Percentiles rank a stretch among this genome's conserved stretches.
These are phyloP conservation scores for Tenthredo mesomela DNA, from an alignment of 2,888 invertebrate genomes.

Conservation along the genomic window DNA sequence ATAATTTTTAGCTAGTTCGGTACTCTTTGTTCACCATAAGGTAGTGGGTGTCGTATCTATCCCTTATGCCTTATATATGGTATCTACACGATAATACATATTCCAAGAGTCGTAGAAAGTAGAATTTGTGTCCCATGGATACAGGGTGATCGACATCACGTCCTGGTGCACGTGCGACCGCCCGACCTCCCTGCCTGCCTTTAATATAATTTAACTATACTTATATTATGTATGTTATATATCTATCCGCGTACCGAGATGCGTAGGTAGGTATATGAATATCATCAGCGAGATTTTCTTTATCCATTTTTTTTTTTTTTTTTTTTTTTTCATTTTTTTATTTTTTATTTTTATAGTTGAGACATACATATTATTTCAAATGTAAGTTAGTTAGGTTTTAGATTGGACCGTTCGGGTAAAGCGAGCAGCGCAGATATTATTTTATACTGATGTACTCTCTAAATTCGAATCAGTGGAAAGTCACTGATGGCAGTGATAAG, in stretches of 20 bases:
- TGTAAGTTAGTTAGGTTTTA: background rate
- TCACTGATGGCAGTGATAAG: no score
- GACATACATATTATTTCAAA: background rate
- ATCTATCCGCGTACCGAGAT: background rate
- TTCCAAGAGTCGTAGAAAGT: background rate
- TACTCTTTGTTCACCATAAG: background rate
- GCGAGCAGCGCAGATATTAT: background rate
- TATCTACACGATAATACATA: background rate
- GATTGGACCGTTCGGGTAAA: background rate
- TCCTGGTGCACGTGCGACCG: conserved; percentile 25
- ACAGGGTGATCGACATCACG: conserved; percentile 33
- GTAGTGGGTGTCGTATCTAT: background rate
- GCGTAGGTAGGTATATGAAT: background rate
- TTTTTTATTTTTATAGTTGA: background rate
- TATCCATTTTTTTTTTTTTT: background rate
- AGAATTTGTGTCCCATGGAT: background rate
- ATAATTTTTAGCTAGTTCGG: conserved; percentile 31
- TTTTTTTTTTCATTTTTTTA: no score
- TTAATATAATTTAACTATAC: background rate
- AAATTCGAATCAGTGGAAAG: no score
- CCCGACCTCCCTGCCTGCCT: background rate
- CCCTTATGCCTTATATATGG: background rate
- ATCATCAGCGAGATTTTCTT: background rate
- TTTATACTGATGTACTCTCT: no score
- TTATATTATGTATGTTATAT: no score